phyloP scores from a whole-genome alignment of 2,888 invertebrate species.

The Tachina lurida region DNA sequence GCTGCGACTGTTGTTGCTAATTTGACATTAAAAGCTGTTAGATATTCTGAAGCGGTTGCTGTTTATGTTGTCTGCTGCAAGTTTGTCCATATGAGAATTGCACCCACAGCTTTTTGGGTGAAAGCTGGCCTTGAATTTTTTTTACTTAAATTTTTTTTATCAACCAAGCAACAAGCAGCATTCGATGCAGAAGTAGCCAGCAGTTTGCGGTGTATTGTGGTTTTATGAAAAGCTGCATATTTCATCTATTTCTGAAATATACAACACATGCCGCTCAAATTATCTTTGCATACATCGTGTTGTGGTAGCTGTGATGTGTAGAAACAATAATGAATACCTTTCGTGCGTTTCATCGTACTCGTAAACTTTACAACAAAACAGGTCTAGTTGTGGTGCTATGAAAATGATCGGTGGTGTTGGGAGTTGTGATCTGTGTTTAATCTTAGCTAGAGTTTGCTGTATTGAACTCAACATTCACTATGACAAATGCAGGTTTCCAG shows the following conservation, averaged over 20 bases:
- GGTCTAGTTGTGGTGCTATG: slow-evolving; percentile 52
- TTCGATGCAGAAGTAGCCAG: slow-evolving; percentile 59
- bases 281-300: slow-evolving; percentile 46
- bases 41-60: slow-evolving; percentile 63
- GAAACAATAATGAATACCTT: slow-evolving; percentile 32
- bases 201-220: slow-evolving; percentile 49
- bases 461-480: slow-evolving; percentile 45
- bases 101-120: slow-evolving; percentile 35
- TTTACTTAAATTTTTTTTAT: slow-evolving; percentile 14
- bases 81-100: slow-evolving; percentile 22
- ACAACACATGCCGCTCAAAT: slow-evolving; percentile 42
- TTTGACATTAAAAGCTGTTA: slow-evolving; percentile 57
- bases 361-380: slow-evolving; percentile 16
- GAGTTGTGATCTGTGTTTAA: slow-evolving; percentile 43
- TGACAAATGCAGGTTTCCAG: slow-evolving; percentile 63
- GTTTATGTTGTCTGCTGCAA: slow-evolving; percentile 65
- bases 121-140: slow-evolving; percentile 30
- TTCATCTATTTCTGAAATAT: slow-evolving; percentile 39
- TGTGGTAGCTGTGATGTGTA: slow-evolving; percentile 57
- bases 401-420: slow-evolving; percentile 48
- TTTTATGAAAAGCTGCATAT: slow-evolving; percentile 50
- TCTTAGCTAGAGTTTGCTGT: slow-evolving; percentile 68
- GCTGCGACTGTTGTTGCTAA: slow-evolving; percentile 53
- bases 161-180: slow-evolving; percentile 49
- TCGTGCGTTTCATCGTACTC: slow-evolving; percentile 68